Conservation (phyloP, 2,113 vertebrate genomes). For the Saccopteryx leptura region DNA sequence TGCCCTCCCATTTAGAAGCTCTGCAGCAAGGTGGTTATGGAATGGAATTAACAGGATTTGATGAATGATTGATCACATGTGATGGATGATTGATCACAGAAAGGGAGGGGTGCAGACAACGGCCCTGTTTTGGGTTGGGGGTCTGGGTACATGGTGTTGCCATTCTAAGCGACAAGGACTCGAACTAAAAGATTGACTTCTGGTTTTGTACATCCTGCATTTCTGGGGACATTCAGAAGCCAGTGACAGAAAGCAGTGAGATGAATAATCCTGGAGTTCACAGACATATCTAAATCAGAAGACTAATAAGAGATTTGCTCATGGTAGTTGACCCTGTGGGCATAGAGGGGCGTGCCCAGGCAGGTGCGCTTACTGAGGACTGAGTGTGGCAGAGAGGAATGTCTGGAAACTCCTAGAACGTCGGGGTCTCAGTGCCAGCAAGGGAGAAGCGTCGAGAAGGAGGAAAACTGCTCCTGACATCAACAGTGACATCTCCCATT, state of each 20-base stretch:
- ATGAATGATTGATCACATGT: background rate
- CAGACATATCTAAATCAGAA: background rate
- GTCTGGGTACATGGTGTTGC: background rate
- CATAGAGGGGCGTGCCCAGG: background rate
- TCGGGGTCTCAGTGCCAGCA: background rate
- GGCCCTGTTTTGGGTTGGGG: background rate
- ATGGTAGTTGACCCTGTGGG: background rate
- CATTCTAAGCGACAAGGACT: background rate
- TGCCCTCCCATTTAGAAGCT: background rate
- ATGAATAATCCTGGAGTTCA: background rate
- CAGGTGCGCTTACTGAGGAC: background rate
- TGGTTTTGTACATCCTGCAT: background rate
- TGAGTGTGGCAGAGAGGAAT: background rate
- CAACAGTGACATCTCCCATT: accelerated
- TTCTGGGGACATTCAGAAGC: background rate
- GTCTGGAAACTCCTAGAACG: background rate
- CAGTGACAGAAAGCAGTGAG: background rate
- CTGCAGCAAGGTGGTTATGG: background rate
- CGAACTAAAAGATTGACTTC: background rate
- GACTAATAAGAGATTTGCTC: background rate
- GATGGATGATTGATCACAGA: background rate
- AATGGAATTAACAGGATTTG: background rate
- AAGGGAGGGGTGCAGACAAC: background rate
- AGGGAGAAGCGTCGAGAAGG: background rate
- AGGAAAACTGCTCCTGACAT: background rate